phyloP scores from a whole-genome alignment of 2,888 invertebrate species.

The Agrochola macilenta region DNA sequence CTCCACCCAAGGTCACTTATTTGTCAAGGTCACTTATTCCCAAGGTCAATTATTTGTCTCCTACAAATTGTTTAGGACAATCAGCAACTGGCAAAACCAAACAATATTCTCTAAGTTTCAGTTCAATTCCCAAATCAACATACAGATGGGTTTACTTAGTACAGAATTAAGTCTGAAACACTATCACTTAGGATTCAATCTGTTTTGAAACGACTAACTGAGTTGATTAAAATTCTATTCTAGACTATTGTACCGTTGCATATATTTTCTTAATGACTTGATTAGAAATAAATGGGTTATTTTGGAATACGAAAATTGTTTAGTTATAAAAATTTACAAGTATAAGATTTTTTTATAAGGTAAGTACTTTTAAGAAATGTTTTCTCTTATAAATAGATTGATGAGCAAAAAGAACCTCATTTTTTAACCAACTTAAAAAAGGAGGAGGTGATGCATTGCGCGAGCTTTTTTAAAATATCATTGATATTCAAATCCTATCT shows the following conservation, averaged over 20 bases:
- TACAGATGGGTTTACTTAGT: constrained; percentile 46
- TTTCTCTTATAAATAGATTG: background rate
- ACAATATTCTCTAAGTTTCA: constrained; percentile 39
- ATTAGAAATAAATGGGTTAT: background rate
- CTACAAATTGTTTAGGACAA: constrained; percentile 21
- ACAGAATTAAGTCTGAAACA: constrained; percentile 37
- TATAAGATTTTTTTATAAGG: too few species aligned
- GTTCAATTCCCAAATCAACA: constrained; percentile 49
- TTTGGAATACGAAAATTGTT: background rate
- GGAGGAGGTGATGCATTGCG: background rate
- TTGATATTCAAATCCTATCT: background rate
- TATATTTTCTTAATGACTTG: background rate
- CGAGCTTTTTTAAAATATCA: background rate
- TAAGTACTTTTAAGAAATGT: background rate
- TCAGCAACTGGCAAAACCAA: constrained; percentile 19
- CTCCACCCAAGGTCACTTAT: constrained; percentile 7
- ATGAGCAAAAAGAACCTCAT: too few species aligned
- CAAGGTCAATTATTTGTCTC: constrained; percentile 9
- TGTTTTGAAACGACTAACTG: constrained; percentile 17
- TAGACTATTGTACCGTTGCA: background rate
- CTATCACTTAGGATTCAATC: constrained; percentile 48
- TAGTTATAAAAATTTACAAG: background rate
- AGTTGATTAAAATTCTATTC: constrained; percentile 35
- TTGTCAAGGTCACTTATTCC: constrained; percentile 9
- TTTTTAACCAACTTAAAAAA: background rate